Percentiles rank a stretch among this genome's conserved stretches.
Evolutionary conservation across 2,113 vertebrate species (phyloP).

Genomic region (Mormyrus iriodes): DNA sequence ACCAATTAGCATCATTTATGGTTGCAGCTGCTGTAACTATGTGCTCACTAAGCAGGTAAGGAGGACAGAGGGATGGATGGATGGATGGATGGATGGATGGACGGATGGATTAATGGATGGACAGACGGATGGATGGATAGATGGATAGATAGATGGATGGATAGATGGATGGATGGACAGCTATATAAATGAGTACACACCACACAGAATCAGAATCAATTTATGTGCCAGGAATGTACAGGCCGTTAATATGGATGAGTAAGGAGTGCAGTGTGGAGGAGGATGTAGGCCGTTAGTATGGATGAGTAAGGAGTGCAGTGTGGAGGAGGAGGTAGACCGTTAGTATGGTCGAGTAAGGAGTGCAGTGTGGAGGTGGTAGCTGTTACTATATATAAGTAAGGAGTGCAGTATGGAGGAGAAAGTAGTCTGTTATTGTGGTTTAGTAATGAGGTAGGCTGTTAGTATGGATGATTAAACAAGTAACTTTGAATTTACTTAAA

Average conservation of each 20-base stretch:
- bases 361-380: neutral
- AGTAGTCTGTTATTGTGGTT: neutral
- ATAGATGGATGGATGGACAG: neutral
- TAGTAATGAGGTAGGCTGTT: neutral
- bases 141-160: neutral
- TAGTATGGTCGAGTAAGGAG: neutral
- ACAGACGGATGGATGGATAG: neutral
- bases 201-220: neutral
- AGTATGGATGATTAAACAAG: neutral
- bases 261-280: neutral
- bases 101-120: neutral
- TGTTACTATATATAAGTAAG: neutral
- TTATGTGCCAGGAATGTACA: neutral
- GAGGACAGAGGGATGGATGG: neutral
- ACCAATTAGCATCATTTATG: neutral
- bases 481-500: no score
- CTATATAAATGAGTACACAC: neutral
- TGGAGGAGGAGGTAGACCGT: neutral
- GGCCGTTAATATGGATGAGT: neutral
- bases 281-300: neutral
- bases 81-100: no score
- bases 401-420: neutral
- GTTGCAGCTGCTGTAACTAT: neutral
- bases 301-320: neutral
- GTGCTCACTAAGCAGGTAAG: neutral